Percentiles rank a stretch among this genome's conserved stretches.
These are phyloP conservation scores for Leptodactylus fuscus DNA, from an alignment of 2,113 vertebrate genomes.

Conservation along the genomic window DNA sequence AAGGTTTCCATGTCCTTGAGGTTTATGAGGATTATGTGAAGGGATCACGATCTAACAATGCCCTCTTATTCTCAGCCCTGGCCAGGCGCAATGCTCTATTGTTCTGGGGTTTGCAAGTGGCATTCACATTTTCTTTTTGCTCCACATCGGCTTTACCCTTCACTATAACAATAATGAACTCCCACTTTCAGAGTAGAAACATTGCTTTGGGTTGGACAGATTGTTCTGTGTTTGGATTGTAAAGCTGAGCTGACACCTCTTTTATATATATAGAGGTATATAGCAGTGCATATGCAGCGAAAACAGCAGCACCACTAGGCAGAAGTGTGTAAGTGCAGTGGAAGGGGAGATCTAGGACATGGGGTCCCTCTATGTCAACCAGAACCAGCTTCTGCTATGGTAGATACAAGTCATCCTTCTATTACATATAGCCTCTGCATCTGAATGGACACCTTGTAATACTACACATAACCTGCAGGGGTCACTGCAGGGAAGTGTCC, in stretches of 20 bases:
- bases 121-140: background rate
- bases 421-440: no score
- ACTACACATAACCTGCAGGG: no score
- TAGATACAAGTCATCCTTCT: no score
- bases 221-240: background rate
- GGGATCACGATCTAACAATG: slow-evolving; percentile 42
- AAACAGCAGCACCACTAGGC: background rate
- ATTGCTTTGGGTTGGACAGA: no score
- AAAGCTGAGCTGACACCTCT: background rate
- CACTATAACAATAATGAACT: background rate
- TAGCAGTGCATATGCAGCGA: no score
- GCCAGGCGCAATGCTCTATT: slow-evolving; percentile 8
- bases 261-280: no score
- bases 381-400: background rate
- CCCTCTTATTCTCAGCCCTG: slow-evolving; percentile 46
- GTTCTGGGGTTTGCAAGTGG: slow-evolving; percentile 11
- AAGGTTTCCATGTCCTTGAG: slow-evolving; percentile 53
- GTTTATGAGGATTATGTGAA: slow-evolving; percentile 43
- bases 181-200: background rate
- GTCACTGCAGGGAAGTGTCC: no score
- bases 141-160: background rate
- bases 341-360: no score
- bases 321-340: background rate
- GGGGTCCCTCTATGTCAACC: no score
- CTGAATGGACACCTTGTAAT: no score